phyloP scores from a whole-genome alignment of 2,888 invertebrate genomes.

The Hydropsyche betteni region DNA sequence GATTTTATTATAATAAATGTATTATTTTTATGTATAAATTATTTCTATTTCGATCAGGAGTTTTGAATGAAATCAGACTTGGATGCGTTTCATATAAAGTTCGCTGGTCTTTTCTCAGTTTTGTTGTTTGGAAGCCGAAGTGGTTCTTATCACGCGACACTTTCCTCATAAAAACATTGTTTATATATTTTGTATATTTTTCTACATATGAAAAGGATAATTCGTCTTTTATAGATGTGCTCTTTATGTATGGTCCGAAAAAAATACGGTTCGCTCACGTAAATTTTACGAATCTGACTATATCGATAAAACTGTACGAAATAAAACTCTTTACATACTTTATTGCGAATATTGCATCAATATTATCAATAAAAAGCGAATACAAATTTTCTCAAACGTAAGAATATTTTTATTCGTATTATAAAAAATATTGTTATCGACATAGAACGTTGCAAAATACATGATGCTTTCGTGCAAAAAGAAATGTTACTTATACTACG shows the following conservation, averaged over 20 bases:
- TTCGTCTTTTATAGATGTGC: background rate
- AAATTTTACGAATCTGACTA: background rate
- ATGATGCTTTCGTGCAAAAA: no score
- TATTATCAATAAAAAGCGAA: no score
- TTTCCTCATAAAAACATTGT: background rate
- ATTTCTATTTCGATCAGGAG: background rate
- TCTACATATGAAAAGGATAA: background rate
- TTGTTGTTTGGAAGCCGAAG: background rate
- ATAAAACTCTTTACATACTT: no score
- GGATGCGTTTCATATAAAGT: no score
- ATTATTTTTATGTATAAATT: background rate
- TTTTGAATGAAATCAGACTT: conserved; percentile 2
- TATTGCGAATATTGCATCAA: no score
- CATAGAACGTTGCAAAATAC: no score
- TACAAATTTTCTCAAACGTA: no score
- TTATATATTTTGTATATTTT: background rate
- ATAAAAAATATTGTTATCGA: no score
- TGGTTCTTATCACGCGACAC: conserved; percentile 21
- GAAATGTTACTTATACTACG: no score
- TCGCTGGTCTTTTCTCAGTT: conserved; percentile 11
- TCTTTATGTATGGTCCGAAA: background rate
- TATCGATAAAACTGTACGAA: no score
- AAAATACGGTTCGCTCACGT: background rate
- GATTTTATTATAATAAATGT: no score
- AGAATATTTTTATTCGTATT: no score